Base-by-base conservation (phyloP, 23 tunicate genomes). In the Phallusia fumigata region DNA sequence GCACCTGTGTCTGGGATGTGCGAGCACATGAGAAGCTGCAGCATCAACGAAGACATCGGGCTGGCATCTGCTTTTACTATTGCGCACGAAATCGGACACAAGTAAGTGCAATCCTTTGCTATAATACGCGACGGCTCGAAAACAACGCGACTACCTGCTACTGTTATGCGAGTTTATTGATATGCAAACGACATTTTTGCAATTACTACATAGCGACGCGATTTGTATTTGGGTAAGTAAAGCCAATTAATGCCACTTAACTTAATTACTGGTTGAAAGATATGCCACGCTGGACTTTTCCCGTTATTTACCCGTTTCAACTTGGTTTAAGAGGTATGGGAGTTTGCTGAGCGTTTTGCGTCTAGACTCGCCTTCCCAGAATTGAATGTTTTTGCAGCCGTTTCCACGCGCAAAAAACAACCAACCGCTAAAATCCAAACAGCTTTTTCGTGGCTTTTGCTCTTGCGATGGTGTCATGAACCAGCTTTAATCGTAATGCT, bases 41-140 rank as follows among this genome's bases (percentile, higher is more conserved):
- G 82, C 79, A 91, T 96, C 85, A 96, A 96, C 83, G 92, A 96
- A 79, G 99, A 96, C 65, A 90, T 82, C 0, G 99, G 99, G 24
- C 80, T 96, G 22, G 93, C 96, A 0, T 85, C 96, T 1, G 99
- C 99, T 5, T 89, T 88, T 52, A 96, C 95, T 0, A 96, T 96
- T 30, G 99, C 99, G 0, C 99, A 96, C 75, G 99, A 96, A 85
- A 96, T 96, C 30, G 99, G 99, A 12, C 99, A 96, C 88, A 96
- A 96, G 98, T 94, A 82, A 82, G 94, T 69, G 19, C 30, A 24
- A 19, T 11, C 21, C 6, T 30, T 58, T 58, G 26, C 69, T 24
- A 24, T 16, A 24, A 24, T 16, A 58, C 13, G 8, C 16, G 47
- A 40, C 5, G 5, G 10, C 47, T 5, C 8, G 10, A 40, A 3